These are phyloP conservation scores for Malthinus flaveolus DNA, from an alignment of 2,888 invertebrate species.

Conservation along the genomic window DNA sequence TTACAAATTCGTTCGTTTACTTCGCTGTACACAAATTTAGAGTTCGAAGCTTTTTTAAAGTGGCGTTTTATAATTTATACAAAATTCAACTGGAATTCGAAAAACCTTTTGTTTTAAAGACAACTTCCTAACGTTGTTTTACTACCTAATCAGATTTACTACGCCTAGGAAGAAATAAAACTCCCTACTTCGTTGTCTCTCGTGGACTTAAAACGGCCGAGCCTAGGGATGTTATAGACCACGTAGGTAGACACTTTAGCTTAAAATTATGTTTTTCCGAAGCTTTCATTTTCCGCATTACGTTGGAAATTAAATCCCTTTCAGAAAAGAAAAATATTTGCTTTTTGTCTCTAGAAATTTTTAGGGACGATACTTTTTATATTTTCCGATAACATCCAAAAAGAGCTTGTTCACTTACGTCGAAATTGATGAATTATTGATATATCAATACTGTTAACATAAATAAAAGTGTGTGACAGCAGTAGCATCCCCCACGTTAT, in stretches of 20 bases:
- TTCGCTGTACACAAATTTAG: slow-evolving; percentile 7
- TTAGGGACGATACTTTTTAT: no score
- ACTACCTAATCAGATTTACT: slow-evolving; percentile 34
- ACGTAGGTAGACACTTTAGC: slow-evolving; percentile 6
- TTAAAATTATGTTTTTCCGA: slow-evolving; percentile 3
- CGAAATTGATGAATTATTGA: neutral
- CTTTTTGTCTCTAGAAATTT: no score
- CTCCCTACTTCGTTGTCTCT: slow-evolving; percentile 30
- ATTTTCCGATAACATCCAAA: no score
- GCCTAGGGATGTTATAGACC: slow-evolving; percentile 16
- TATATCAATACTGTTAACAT: neutral
- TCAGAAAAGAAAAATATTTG: no score
- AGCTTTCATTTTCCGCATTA: slow-evolving; percentile 11
- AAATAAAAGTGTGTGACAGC: neutral
- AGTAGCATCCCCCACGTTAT: slow-evolving; percentile 9
- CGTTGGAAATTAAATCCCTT: slow-evolving; percentile 21
- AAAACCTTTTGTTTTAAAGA: slow-evolving; percentile 1
- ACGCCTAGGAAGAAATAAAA: slow-evolving; percentile 32
- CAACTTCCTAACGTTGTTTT: slow-evolving; percentile 29
- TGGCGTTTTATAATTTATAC: slow-evolving; percentile 4
- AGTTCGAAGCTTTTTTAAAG: slow-evolving; percentile 1
- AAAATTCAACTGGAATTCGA: slow-evolving; percentile 8
- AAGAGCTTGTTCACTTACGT: no score
- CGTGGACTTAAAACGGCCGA: slow-evolving; percentile 23
- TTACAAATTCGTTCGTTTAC: slow-evolving; percentile 22